These are phyloP conservation scores for Synodontis membranacea DNA, from an alignment of 2,113 vertebrate species.

Conservation along the genomic window DNA sequence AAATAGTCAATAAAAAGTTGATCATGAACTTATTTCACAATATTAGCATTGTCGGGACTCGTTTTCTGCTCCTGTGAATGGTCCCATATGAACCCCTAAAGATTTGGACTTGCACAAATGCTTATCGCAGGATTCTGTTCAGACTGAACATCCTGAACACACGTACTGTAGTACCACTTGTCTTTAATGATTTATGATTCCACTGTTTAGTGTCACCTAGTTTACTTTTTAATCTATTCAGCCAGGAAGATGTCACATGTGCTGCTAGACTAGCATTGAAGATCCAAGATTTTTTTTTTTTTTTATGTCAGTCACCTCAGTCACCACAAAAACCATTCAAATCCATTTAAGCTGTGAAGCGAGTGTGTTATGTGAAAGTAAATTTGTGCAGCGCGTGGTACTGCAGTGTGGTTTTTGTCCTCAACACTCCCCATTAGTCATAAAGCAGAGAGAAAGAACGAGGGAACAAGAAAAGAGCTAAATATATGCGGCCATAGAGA, in stretches of 20 bases:
- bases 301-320: slow-evolving; percentile 2
- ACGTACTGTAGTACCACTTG: neutral
- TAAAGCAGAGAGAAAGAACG: slow-evolving; percentile 24
- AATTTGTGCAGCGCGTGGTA: slow-evolving; percentile 1
- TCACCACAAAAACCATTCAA: neutral
- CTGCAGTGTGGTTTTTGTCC: slow-evolving; percentile 1
- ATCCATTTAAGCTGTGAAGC: slow-evolving; percentile 4
- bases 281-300: neutral
- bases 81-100: neutral
- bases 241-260: neutral
- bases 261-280: neutral
- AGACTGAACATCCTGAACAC: neutral
- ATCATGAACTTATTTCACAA: neutral
- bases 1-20: neutral
- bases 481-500: neutral
- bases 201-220: neutral
- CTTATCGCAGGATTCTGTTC: neutral
- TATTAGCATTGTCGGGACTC: neutral
- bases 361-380: slow-evolving; percentile 16
- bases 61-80: neutral
- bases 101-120: neutral
- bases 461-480: slow-evolving; percentile 13
- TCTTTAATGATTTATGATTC: slow-evolving; percentile 29
- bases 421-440: slow-evolving; percentile 26
- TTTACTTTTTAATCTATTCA: slow-evolving; percentile 1